These are phyloP conservation scores for Lepidochitona cinerea DNA, from an alignment of 2,888 invertebrate species.

Conservation along the genomic window DNA sequence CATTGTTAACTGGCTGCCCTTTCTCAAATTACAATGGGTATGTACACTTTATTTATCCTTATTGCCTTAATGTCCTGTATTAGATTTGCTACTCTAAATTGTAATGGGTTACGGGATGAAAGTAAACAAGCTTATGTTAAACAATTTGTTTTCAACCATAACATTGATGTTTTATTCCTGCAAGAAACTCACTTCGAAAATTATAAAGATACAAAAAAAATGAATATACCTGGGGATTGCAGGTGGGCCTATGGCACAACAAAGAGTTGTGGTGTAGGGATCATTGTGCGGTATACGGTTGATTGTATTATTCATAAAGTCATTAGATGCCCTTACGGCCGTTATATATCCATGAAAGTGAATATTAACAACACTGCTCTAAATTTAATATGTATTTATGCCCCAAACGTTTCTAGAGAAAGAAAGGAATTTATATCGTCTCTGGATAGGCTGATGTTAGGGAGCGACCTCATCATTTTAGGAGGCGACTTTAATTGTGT, in stretches of 20 bases:
- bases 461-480: constrained; percentile 9
- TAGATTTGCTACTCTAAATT: not conserved
- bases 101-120: not conserved
- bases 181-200: not conserved
- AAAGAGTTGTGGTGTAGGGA: not conserved
- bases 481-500: constrained; percentile 28
- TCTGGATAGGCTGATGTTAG: not conserved
- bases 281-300: not conserved
- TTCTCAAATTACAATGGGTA: constrained; percentile 1
- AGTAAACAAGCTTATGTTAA: not conserved
- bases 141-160: not conserved
- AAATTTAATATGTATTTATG: not conserved
- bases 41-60: not conserved
- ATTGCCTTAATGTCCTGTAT: not conserved
- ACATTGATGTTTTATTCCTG: not conserved
- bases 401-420: not conserved
- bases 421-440: not conserved
- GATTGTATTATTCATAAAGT: not conserved
- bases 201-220: not conserved
- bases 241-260: not conserved
- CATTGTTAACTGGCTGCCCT: no score
- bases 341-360: not conserved
- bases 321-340: not conserved
- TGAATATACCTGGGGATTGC: not conserved
- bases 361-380: not conserved